These are phyloP conservation scores for Melanostoma mellinum DNA, from an alignment of 2,888 invertebrate genomes.

Conservation along the genomic window DNA sequence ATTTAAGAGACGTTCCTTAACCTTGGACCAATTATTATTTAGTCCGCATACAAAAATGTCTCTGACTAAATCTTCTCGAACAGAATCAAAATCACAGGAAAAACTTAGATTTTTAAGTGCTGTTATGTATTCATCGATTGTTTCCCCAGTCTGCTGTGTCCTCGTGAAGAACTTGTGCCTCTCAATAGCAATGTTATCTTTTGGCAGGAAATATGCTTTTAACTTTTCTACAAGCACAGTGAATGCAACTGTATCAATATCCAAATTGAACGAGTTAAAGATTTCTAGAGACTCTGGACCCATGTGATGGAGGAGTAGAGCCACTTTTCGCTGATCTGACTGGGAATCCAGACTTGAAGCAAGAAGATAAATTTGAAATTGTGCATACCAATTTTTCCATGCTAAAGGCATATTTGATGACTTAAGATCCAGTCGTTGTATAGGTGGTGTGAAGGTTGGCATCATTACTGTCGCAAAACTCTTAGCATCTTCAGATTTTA, in stretches of 20 bases:
- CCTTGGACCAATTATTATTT: conserved; percentile 8
- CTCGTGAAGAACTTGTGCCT: conserved; percentile 10
- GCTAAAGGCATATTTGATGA: too few species aligned
- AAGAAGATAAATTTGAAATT: too few species aligned
- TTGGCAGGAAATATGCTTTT: conserved; percentile 16
- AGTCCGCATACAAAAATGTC: conserved; percentile 36
- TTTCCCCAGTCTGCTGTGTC: conserved; percentile 33
- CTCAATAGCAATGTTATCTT: too few species aligned
- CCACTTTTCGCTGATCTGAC: too few species aligned
- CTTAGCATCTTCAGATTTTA: too few species aligned
- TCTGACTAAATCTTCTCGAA: conserved; percentile 18
- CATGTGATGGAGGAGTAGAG: too few species aligned
- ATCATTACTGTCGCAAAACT: too few species aligned
- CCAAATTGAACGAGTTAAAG: background rate
- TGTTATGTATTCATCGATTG: conserved; percentile 41
- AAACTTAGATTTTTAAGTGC: conserved; percentile 23
- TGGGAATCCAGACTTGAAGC: too few species aligned
- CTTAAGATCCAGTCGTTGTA: too few species aligned
- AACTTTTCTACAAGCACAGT: conserved; percentile 23
- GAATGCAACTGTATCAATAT: conserved; percentile 36
- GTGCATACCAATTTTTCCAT: too few species aligned
- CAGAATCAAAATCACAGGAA: conserved; percentile 12
- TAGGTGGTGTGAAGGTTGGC: too few species aligned
- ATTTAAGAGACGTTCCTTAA: conserved; percentile 23
- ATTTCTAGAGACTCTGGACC: too few species aligned